Conservation (phyloP, 1,140 invertebrate species). For the Bombus pascuorum region DNA sequence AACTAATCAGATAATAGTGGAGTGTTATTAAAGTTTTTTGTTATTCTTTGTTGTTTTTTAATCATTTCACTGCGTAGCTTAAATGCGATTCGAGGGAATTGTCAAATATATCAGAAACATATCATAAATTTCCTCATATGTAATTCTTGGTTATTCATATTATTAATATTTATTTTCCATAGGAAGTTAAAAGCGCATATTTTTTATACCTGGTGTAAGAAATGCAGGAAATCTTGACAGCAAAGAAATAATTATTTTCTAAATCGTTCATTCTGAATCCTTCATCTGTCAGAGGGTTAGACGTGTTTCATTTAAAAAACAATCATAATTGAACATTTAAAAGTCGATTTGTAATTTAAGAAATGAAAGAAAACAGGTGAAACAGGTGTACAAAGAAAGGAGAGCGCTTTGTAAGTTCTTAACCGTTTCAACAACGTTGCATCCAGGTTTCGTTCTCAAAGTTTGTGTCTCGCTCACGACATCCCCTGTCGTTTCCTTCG, state of each 20-base stretch:
- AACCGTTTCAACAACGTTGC: constrained; percentile 28
- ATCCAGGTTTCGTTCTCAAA: constrained; percentile 32
- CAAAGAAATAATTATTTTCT: too few relatives aligned
- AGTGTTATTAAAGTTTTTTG: background rate
- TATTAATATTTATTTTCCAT: background rate
- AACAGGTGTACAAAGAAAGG: background rate
- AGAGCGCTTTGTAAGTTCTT: background rate
- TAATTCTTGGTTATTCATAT: too few relatives aligned
- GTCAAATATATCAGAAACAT: too few relatives aligned
- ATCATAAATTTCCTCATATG: too few relatives aligned
- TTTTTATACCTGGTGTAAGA: background rate
- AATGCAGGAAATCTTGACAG: background rate
- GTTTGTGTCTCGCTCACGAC: constrained; percentile 8
- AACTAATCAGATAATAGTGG: background rate
- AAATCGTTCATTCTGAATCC: too few relatives aligned
- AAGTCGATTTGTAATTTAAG: background rate
- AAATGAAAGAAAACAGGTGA: background rate
- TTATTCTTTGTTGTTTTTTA: background rate
- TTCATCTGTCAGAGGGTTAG: too few relatives aligned
- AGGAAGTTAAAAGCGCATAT: background rate
- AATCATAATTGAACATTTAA: background rate
- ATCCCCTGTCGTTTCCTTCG: background rate
- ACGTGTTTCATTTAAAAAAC: constrained; percentile 28
- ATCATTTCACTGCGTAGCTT: too few relatives aligned
- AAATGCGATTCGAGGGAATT: too few relatives aligned